Base-by-base conservation (phyloP, 2,113 vertebrate species). In the Panthera tigris region DNA sequence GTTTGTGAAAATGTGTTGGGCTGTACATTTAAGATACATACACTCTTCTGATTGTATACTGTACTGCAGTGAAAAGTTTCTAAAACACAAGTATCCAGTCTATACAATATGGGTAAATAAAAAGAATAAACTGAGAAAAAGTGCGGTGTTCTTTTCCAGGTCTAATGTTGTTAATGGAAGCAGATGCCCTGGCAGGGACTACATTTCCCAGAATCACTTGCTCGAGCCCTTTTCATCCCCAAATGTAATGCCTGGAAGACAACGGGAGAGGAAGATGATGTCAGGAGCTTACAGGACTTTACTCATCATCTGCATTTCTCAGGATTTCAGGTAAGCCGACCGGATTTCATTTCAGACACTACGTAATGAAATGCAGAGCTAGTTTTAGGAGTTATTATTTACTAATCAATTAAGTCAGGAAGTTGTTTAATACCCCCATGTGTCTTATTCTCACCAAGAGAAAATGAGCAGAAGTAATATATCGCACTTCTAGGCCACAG, bases 311-410 rank as follows among this genome's bases (percentile, higher is more conserved):
- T 39, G 25, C 45, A 50, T 89, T 93, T 82, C 45, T 66, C 71
- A 81, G 74, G 61, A 84, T 96, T 98, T 95, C 74, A 93, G 76
- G 85, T 90, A 94, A 93, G 76, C 69, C 39, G 65, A 94, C 68
- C 36, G 57, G 33, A 63, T 96, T 97, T 85, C 55, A 79, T 82
- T 86, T 96, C 52, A 94, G 85, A 65, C 25, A 39, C 57, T 81
- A 19, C 0, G 27, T 63, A 85, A 92, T 41, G 74, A 95, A 95
- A 92, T n/a, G 23, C 74, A 82, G 96, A 80, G 52, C 68, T 94
- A 92, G 89, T 92, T 91, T 97, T 73, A 94, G 94, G 94, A 90
- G 76, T 94, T 94, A 82, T 87, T 97, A 88, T 69, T 96, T 96
- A 94, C 96, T 81, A 74, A 92, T 95, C 94, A 92, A 61, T 96